Base-by-base conservation (phyloP, 2,888 invertebrate genomes). In the Chironomus riparius region DNA sequence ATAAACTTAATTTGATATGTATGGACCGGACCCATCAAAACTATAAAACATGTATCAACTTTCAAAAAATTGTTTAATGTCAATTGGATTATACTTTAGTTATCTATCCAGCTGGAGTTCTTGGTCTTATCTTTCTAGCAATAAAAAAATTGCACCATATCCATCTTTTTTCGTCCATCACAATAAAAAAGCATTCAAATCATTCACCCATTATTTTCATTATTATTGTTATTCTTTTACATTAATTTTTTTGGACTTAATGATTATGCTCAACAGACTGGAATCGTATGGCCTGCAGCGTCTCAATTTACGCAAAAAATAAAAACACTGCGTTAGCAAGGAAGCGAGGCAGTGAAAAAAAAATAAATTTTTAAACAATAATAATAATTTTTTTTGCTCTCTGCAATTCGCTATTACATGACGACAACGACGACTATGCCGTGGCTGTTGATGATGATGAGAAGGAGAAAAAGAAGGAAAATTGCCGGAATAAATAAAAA, bases 181-280 rank as follows among this genome's bases (percentile, higher is more conserved):
- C 38, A 38, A 38, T 38, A 38, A 38, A 38, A 38, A 38, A 10
- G 38, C 38, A 38, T 38, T 38, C 38, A 38, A 38, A 38, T 38
- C 38, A 38, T 38, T 38, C 38, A 38, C 38, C 38, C 38, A 38
- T 38, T 38, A 38, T 38, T 38, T 38, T 38, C 10, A 38, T 38
- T 38, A 50, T 50, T 56, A 56, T 56, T 56, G 3, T 56, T 18
- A 15, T 18, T 56, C 56, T 56, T 18, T 56, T 56, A 18, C 56
- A 56, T 56, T 56, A 56, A 15, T 56, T 56, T 56, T 65, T 21
- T 72, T 18, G 72, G 62, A 72, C 72, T 28, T 72, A 72, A 72
- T 72, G 72, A 72, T 72, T 72, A 62, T 72, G 72, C 72, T 72
- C 62, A 72, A 72, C 72, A 72, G 72, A 72, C 72, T 72, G 72